phyloP scores from a whole-genome alignment of 2,888 invertebrate genomes.

The Odontothrips loti region DNA sequence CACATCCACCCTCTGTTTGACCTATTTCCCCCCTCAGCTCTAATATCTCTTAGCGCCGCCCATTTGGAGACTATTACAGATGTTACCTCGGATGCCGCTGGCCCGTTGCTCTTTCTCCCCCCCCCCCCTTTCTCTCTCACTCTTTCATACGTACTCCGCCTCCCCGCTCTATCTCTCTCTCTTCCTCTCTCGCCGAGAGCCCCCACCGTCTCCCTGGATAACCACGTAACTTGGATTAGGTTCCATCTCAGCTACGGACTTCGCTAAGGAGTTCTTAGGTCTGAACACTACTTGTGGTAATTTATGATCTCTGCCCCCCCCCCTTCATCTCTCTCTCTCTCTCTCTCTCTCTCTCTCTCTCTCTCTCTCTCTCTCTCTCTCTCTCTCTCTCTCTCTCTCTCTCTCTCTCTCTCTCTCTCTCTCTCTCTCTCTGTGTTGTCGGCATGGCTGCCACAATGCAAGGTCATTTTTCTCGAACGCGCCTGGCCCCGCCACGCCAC shows the following conservation, averaged over 20 bases:
- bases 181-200: not conserved
- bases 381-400: not conserved
- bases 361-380: too few relatives aligned
- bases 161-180: too few relatives aligned
- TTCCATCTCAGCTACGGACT: too few relatives aligned
- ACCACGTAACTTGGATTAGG: too few relatives aligned
- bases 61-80: slow-evolving; percentile 14
- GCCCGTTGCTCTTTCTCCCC: not conserved
- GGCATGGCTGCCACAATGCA: not conserved
- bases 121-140: too few relatives aligned
- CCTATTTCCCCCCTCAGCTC: slow-evolving; percentile 8
- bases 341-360: not conserved
- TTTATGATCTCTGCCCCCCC: not conserved
- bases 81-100: not conserved
- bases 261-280: not conserved
- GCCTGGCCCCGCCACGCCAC: too few relatives aligned
- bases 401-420: too few relatives aligned
- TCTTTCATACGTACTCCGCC: too few relatives aligned
- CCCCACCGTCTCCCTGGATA: not conserved
- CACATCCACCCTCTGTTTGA: not conserved
- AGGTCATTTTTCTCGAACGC: not conserved
- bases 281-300: not conserved
- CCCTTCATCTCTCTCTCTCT: too few relatives aligned
- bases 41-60: slow-evolving; percentile 8
- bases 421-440: too few relatives aligned